These are phyloP conservation scores for Micromesistius poutassou DNA, from an alignment of 2,797 vertebrate genomes.

Conservation along the genomic window DNA sequence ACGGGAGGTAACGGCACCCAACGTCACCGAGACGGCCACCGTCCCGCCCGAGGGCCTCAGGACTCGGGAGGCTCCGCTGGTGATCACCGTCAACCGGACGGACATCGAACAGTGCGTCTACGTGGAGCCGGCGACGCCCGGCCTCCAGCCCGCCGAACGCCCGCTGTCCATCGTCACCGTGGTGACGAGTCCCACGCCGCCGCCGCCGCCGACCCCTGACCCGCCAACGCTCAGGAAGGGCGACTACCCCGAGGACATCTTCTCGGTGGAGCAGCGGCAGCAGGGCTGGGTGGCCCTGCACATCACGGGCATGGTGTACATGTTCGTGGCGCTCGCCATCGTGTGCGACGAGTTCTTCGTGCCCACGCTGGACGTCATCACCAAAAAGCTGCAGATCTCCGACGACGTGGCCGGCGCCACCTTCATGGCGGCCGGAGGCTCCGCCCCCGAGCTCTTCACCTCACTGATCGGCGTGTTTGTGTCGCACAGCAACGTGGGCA, in stretches of 20 bases:
- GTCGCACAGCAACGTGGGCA: slow-evolving; percentile 90
- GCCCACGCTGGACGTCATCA: slow-evolving; percentile 85
- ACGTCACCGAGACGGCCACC: slow-evolving; percentile 43
- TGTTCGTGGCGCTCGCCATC: slow-evolving; percentile 89
- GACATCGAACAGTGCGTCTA: slow-evolving; percentile 78
- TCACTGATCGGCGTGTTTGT: slow-evolving; percentile 92
- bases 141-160: slow-evolving; percentile 30
- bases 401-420: slow-evolving; percentile 92
- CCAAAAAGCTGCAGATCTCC: slow-evolving; percentile 80
- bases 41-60: slow-evolving; percentile 16
- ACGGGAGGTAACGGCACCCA: slow-evolving; percentile 48
- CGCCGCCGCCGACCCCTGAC: slow-evolving; percentile 8
- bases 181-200: slow-evolving; percentile 12
- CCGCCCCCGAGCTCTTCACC: slow-evolving; percentile 92
- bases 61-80: slow-evolving; percentile 26
- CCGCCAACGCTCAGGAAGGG: slow-evolving; percentile 62
- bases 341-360: slow-evolving; percentile 94
- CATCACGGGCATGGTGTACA: slow-evolving; percentile 84
- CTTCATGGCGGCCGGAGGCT: slow-evolving; percentile 93
- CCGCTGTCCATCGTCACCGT: background rate
- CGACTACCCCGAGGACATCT: slow-evolving; percentile 84
- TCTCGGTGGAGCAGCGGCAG: slow-evolving; percentile 81
- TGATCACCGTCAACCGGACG: slow-evolving; percentile 65
- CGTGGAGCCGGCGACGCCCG: slow-evolving; percentile 65
- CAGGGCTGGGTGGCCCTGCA: slow-evolving; percentile 85